Conservation (phyloP, 2,888 invertebrate species). For the Meandrusa payeni region DNA sequence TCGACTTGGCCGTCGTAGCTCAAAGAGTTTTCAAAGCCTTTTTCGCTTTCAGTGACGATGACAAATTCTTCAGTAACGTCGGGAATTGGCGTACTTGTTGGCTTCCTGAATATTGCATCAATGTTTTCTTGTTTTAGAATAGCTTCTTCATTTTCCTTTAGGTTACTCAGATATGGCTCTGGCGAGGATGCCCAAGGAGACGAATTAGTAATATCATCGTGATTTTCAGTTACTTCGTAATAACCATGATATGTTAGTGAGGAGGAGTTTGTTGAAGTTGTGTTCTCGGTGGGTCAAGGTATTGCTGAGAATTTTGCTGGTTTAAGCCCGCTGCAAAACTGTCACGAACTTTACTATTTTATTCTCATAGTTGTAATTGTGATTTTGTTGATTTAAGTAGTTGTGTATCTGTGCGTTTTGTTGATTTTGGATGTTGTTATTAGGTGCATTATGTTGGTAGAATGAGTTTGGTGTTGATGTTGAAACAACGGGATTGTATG, state of each 20-base stretch:
- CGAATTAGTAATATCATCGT: slow-evolving; percentile 54
- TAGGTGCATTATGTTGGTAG: slow-evolving; percentile 36
- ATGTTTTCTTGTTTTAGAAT: slow-evolving; percentile 47
- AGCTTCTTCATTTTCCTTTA: slow-evolving; percentile 51
- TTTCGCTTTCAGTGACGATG: slow-evolving; percentile 67
- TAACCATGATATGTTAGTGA: slow-evolving; percentile 45
- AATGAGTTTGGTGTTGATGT: slow-evolving; percentile 53
- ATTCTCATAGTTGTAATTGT: slow-evolving; percentile 48
- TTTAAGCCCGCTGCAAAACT: slow-evolving; percentile 57
- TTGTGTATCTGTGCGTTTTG: slow-evolving; percentile 56
- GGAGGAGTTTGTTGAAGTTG: slow-evolving; percentile 36
- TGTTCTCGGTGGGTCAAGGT: slow-evolving; percentile 46
- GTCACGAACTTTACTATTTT: slow-evolving; percentile 60
- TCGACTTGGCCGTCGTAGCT: slow-evolving; percentile 64
- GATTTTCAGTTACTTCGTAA: slow-evolving; percentile 71
- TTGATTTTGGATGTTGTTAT: slow-evolving; percentile 47
- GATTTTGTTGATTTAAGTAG: slow-evolving; percentile 48
- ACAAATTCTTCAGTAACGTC: slow-evolving; percentile 64
- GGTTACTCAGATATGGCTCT: slow-evolving; percentile 45
- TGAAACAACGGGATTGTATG: slow-evolving; percentile 59
- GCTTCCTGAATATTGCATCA: too few species aligned
- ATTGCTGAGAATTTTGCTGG: slow-evolving; percentile 56
- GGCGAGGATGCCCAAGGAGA: slow-evolving; percentile 62
- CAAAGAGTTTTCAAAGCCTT: slow-evolving; percentile 65
- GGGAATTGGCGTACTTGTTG: slow-evolving; percentile 48